Percentiles rank a stretch among this genome's conserved stretches.
These are phyloP conservation scores for Empis stercorea DNA, from an alignment of 2,888 invertebrate genomes.

Conservation along the genomic window DNA sequence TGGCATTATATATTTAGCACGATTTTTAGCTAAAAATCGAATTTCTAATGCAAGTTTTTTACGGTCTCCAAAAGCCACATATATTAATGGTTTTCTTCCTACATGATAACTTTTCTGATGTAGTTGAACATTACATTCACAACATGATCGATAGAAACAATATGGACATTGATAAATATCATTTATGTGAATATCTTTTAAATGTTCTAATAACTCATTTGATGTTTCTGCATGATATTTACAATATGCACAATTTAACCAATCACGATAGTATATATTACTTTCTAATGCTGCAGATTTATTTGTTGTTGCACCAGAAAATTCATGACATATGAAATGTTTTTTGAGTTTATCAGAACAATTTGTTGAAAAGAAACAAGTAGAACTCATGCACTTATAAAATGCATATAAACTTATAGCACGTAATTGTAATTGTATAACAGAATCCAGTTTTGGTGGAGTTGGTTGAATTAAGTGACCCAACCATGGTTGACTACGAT, in stretches of 20 bases:
- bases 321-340: conserved; percentile 28
- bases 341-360: conserved; percentile 24
- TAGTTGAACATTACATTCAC: conserved; percentile 5
- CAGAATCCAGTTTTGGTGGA: conserved; percentile 2
- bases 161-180: conserved; percentile 50
- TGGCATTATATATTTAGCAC: conserved; percentile 13
- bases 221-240: conserved; percentile 34
- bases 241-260: conserved; percentile 48
- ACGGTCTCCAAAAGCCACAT: conserved; percentile 2
- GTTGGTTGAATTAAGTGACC: too few relatives aligned
- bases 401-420: conserved; percentile 17
- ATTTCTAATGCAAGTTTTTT: conserved; percentile 3
- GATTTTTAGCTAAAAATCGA: background rate
- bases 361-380: conserved; percentile 40
- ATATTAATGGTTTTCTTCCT: background rate
- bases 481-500: conserved; percentile 20
- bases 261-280: conserved; percentile 31
- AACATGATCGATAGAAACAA: conserved; percentile 52
- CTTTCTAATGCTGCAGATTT: background rate
- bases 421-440: conserved; percentile 4
- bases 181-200: conserved; percentile 46
- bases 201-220: conserved; percentile 43
- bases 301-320: background rate
- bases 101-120: conserved; percentile 11
- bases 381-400: conserved; percentile 43